Percentiles rank a stretch among this genome's conserved stretches.
phyloP scores from a whole-genome alignment of 2,113 vertebrate species.

The Charadrius vociferus region DNA sequence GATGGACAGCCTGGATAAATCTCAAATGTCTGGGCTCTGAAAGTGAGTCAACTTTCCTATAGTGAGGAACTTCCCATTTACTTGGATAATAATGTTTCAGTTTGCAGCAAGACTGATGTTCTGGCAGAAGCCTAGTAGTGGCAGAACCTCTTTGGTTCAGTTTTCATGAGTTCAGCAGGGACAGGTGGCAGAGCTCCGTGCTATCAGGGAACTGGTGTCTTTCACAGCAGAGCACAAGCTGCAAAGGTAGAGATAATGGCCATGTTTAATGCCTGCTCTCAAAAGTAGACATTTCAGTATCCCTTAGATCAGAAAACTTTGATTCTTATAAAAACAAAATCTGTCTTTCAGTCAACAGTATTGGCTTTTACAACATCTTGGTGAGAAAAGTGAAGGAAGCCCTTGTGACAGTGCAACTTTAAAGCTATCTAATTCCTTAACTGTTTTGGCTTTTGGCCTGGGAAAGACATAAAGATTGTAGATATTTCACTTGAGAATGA shows the following conservation, averaged over 20 bases:
- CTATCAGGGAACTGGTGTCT: not conserved
- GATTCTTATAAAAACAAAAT: not conserved
- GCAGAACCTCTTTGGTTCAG: not conserved
- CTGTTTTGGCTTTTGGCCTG: not conserved
- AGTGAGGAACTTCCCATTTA: constrained; percentile 9
- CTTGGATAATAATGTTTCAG: not conserved
- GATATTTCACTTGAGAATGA: not conserved
- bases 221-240: not conserved
- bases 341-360: not conserved
- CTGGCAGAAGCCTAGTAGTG: not conserved
- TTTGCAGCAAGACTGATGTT: constrained; percentile 3
- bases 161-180: not conserved
- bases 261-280: not conserved
- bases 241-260: not conserved
- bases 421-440: not conserved
- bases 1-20: constrained; percentile 48
- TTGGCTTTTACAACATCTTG: not conserved
- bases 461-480: not conserved
- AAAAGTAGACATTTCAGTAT: not conserved
- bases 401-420: not conserved
- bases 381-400: not conserved
- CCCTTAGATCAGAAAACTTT: not conserved
- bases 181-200: not conserved
- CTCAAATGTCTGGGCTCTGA: constrained; percentile 1
- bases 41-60: constrained; percentile 10